phyloP scores from a whole-genome alignment of 1,140 invertebrate species.

The Delia radicum region DNA sequence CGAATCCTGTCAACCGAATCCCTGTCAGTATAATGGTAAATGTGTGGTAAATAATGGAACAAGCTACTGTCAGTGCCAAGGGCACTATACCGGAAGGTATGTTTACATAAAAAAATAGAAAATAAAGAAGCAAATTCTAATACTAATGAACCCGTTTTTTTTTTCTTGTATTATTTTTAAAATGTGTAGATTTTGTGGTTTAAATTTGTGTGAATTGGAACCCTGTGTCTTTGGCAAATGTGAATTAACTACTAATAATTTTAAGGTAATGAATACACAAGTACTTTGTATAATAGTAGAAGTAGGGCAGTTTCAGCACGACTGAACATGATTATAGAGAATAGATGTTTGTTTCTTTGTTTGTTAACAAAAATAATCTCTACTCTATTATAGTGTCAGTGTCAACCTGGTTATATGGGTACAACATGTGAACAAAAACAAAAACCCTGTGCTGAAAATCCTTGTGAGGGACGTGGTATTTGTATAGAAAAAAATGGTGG shows the following conservation, averaged over 20 bases:
- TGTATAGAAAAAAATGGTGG: constrained; percentile 65
- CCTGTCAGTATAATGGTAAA: constrained; percentile 67
- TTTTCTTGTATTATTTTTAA: not conserved
- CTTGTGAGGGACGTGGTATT: constrained; percentile 69
- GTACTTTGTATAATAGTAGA: no score
- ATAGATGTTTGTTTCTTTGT: not conserved
- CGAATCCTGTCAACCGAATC: constrained; percentile 69
- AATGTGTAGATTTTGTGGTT: constrained; percentile 62
- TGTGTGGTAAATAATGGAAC: constrained; percentile 61
- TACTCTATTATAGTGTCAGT: constrained; percentile 58
- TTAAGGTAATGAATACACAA: constrained; percentile 37
- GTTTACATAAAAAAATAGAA: not conserved
- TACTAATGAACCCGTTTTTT: not conserved
- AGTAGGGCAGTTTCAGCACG: not conserved
- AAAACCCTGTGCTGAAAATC: constrained; percentile 68
- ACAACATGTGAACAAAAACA: constrained; percentile 65
- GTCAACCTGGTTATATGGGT: constrained; percentile 66
- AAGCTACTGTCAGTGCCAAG: constrained; percentile 65
- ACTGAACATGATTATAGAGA: not conserved
- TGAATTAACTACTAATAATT: constrained; percentile 60
- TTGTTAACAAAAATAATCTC: not conserved
- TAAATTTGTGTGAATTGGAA: constrained; percentile 70
- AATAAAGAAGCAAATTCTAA: not conserved
- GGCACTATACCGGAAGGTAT: constrained; percentile 62
- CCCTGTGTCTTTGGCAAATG: constrained; percentile 73